Percentiles rank a stretch among this genome's conserved stretches.
These are phyloP conservation scores for Sciaenops ocellatus DNA, from an alignment of 2,797 vertebrate species.

Conservation along the genomic window DNA sequence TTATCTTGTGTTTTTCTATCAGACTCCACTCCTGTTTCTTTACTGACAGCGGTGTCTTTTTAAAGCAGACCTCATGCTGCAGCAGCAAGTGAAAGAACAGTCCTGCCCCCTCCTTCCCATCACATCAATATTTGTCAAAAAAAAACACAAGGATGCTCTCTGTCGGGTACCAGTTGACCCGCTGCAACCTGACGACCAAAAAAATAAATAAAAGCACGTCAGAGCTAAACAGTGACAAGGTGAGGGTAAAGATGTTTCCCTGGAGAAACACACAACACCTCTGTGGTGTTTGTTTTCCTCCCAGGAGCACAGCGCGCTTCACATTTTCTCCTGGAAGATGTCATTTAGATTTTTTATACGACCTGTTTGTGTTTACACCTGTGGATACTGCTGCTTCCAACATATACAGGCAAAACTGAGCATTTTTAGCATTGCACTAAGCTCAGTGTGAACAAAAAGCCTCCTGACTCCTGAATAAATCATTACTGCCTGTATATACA, in stretches of 20 bases:
- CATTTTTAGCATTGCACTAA: neutral
- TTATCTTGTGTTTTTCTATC: constrained; percentile 8
- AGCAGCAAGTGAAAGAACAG: constrained; percentile 14
- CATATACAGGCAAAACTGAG: neutral
- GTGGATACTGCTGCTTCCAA: neutral
- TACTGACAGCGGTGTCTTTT: constrained; percentile 10
- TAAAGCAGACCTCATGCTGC: neutral
- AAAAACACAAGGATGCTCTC: neutral
- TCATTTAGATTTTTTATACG: neutral
- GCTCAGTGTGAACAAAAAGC: neutral
- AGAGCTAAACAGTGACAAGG: constrained; percentile 38
- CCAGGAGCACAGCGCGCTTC: neutral
- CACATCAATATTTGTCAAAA: constrained; percentile 19
- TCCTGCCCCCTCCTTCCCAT: neutral
- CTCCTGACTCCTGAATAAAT: neutral
- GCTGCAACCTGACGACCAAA: constrained; percentile 1
- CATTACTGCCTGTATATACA: neutral
- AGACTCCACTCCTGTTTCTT: neutral
- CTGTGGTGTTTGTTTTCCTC: neutral
- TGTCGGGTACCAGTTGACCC: constrained; percentile 23
- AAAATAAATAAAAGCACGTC: constrained; percentile 26
- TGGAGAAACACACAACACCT: constrained; percentile 2
- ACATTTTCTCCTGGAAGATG: constrained; percentile 4
- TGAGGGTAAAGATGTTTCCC: constrained; percentile 26
- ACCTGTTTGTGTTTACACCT: constrained; percentile 5